Evolutionary conservation across 1,140 invertebrate genomes (phyloP).

Genomic region (Heliconius hewitsoni): DNA sequence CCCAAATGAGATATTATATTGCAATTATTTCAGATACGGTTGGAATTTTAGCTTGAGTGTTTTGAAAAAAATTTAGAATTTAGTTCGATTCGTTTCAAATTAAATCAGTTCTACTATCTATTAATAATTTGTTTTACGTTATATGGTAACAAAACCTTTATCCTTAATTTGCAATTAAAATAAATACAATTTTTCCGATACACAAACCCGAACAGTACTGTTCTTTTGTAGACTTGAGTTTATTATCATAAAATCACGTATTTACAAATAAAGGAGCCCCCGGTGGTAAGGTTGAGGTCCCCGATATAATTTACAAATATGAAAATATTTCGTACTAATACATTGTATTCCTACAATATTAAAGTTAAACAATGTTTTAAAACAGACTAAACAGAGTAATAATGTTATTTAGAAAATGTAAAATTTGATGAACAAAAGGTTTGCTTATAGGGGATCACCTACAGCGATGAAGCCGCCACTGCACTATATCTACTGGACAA

Average conservation of each 20-base stretch:
- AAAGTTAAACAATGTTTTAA: not conserved
- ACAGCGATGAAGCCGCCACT: no score
- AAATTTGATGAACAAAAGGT: no score
- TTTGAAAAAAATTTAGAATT: not conserved
- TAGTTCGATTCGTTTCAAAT: no score
- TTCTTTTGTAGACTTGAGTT: not conserved
- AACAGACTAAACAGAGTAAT: no score
- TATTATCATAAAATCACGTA: not conserved
- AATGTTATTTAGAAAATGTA: no score
- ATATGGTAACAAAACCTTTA: no score
- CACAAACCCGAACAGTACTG: no score
- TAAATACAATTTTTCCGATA: not conserved
- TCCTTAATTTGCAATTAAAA: no score
- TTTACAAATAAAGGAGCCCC: conserved; percentile 2
- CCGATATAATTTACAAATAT: not conserved
- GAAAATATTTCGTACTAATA: not conserved
- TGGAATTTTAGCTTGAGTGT: not conserved
- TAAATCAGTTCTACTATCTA: not conserved
- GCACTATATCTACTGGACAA: no score
- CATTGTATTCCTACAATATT: not conserved
- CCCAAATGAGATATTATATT: conserved; percentile 28
- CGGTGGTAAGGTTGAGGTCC: not conserved
- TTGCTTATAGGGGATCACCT: no score
- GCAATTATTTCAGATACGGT: not conserved
- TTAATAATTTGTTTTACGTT: not conserved